Evolutionary conservation across 2,888 invertebrate species (phyloP), one percentile per base, ranked within the genome.

Genomic region (Caenorhabditis sulstoni): DNA sequence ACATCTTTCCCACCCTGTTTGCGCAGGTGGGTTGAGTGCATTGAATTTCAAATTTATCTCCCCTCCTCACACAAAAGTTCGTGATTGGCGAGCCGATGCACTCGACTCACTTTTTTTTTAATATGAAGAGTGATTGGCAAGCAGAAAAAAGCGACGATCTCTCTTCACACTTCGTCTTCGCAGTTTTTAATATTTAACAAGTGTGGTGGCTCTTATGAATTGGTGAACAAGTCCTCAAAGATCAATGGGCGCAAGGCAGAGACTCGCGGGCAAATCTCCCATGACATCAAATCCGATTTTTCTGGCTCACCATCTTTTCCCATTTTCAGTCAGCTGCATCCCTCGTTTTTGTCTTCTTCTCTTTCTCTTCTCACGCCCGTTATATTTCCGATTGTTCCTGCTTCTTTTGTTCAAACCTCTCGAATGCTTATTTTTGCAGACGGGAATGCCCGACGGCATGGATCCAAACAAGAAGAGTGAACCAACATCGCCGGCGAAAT

Each of bases 401-500:
- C 47, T 18, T 47, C 18, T 52, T 64, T 39, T 50, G 18, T 7
- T 29, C 29, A 3, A 16, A 53, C 5, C 23, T 37, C 39, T 37
- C 9, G 14, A 47, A 16, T 9, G 2, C 3, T 3, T 47, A 16
- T 16, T 52, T 52, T 73, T 73, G 49, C 64, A 64, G 71, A 22
- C 39, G 14, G 49, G 11, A 16, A 75, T 75, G 75, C 49, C 67
- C 41, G 67, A 75, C 62, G 74, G 39, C 12, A 20, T 7, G 23
- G 66, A 65, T n/a, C 61, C 74, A 11, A 61, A 49, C 29, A 66
- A 50, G 47, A 61, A 66, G n/a, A 74, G 44, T 35, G 61, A 75
- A 53, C 67, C 66, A 12, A 75, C 75, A 14, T 75, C 75, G n/a
- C 75, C 75, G 1, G 22, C 66, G 0, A 74, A 74, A 20, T 74